phyloP scores from a whole-genome alignment of 2,888 invertebrate species.

The Yponomeuta evonymella region DNA sequence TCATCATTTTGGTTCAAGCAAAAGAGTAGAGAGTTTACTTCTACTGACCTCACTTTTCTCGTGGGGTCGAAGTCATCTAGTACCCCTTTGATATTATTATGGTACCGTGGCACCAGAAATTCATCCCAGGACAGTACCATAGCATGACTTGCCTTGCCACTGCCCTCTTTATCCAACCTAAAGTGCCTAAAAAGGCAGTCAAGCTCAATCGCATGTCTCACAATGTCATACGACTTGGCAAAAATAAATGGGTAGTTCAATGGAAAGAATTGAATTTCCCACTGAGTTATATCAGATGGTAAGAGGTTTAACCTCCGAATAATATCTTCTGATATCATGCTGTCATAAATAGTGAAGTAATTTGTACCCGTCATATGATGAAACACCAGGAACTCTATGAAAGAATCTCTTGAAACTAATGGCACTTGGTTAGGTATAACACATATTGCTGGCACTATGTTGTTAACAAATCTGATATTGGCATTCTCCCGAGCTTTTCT shows the following conservation, averaged over 20 bases:
- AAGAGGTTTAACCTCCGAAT: constrained; percentile 61
- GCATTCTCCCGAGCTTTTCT: constrained; percentile 45
- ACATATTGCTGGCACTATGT: constrained; percentile 77
- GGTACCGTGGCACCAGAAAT: constrained; percentile 77
- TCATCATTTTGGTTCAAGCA: constrained; percentile 68
- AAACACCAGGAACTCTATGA: constrained; percentile 80
- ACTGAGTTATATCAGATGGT: constrained; percentile 64
- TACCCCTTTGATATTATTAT: constrained; percentile 71
- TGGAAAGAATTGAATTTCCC: constrained; percentile 76
- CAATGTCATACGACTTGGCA: constrained; percentile 63
- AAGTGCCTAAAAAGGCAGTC: constrained; percentile 81
- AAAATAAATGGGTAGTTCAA: constrained; percentile 80
- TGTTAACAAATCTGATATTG: constrained; percentile 60
- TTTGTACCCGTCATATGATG: constrained; percentile 81
- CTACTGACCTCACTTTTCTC: constrained; percentile 47
- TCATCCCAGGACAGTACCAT: constrained; percentile 79
- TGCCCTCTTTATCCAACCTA: constrained; percentile 65
- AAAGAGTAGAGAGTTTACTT: constrained; percentile 51
- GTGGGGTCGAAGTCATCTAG: constrained; percentile 70
- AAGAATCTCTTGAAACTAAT: constrained; percentile 68
- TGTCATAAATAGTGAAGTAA: constrained; percentile 80
- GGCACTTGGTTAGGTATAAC: constrained; percentile 77
- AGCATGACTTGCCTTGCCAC: constrained; percentile 68
- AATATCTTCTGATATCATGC: constrained; percentile 69
- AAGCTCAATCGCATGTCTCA: constrained; percentile 73